Evolutionary conservation across 2,888 invertebrate genomes (phyloP).

Genomic region (Eueremaeus valkanovi): DNA sequence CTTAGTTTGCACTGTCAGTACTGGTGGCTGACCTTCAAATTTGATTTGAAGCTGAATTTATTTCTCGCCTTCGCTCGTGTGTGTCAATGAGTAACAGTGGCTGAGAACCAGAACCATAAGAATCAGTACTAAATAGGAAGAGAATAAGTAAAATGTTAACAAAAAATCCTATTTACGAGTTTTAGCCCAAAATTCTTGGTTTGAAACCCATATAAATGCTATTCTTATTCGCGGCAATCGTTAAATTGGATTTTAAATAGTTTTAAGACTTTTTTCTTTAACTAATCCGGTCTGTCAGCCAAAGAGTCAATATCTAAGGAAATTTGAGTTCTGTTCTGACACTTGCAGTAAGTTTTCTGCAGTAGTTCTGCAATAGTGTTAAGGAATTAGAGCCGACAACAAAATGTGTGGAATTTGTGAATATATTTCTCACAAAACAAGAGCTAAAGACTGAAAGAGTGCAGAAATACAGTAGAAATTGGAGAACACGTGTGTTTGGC

Average conservation of each 20-base stretch:
- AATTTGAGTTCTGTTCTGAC: neutral
- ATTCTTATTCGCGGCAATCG: slow-evolving; percentile 9
- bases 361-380: neutral
- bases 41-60: too few species aligned
- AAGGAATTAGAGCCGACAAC: too few species aligned
- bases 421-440: too few species aligned
- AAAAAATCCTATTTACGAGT: neutral
- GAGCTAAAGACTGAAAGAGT: too few species aligned
- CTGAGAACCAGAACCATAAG: neutral
- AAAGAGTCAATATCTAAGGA: neutral
- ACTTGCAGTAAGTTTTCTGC: neutral
- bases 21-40: neutral
- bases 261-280: neutral
- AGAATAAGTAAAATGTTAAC: neutral
- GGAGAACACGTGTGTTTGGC: too few species aligned
- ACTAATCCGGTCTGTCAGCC: neutral
- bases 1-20: neutral
- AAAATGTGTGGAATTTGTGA: too few species aligned
- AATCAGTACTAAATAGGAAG: neutral
- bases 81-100: neutral
- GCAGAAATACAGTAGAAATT: too few species aligned
- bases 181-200: neutral
- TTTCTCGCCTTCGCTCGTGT: neutral
- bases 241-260: slow-evolving; percentile 3
- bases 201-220: too few species aligned